Conservation (phyloP, 2,113 vertebrate genomes). For the Rallus limicola region DNA sequence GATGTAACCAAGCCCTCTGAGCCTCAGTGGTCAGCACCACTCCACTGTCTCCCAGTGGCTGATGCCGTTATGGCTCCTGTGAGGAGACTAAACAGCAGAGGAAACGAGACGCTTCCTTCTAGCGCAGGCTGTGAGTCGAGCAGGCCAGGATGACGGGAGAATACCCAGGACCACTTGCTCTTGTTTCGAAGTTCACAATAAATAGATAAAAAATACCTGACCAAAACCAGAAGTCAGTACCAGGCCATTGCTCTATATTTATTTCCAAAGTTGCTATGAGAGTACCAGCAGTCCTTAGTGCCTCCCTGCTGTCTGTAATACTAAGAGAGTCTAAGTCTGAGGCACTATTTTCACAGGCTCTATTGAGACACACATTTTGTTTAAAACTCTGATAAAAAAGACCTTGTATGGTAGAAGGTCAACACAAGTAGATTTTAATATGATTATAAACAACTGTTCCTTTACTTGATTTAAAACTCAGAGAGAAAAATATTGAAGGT, state of each 20-base stretch:
- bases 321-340: background rate
- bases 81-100: background rate
- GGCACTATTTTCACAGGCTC: background rate
- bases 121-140: background rate
- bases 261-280: background rate
- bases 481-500: background rate
- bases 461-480: background rate
- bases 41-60: conserved; percentile 47
- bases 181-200: background rate
- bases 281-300: background rate
- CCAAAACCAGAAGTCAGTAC: background rate
- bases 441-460: background rate
- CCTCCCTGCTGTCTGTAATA: background rate
- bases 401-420: background rate
- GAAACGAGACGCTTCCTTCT: background rate
- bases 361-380: background rate
- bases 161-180: background rate
- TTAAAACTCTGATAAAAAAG: background rate
- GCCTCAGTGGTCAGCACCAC: background rate
- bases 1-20: background rate
- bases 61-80: background rate
- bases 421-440: background rate
- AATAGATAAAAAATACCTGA: background rate
- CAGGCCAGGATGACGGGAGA: background rate
- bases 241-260: background rate